A percentile compares a stretch with the other conserved stretches of the same genome.
These are phyloP conservation scores for Beris chalybata DNA, from an alignment of 2,888 invertebrate genomes.

Conservation along the genomic window DNA sequence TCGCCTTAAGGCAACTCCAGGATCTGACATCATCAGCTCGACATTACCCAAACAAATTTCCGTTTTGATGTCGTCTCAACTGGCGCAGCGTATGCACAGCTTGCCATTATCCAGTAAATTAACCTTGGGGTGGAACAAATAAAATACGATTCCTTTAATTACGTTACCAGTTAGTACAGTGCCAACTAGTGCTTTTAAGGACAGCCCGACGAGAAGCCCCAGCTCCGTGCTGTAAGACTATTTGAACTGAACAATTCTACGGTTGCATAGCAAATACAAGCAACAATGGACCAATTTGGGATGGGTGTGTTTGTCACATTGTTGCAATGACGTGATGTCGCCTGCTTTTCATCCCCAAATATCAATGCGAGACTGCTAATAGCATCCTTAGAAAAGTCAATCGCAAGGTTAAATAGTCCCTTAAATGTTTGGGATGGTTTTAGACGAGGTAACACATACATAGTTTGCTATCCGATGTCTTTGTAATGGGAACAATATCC, in stretches of 20 bases:
- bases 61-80: background rate
- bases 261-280: slow-evolving; percentile 22
- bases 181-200: slow-evolving; percentile 26
- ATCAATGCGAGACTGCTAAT: slow-evolving; percentile 29
- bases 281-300: slow-evolving; percentile 26
- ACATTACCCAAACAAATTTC: slow-evolving; percentile 7
- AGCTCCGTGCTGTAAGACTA: background rate
- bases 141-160: slow-evolving; percentile 31
- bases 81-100: slow-evolving; percentile 15
- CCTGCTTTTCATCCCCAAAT: slow-evolving; percentile 30
- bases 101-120: slow-evolving; percentile 25
- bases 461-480: slow-evolving; percentile 14
- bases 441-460: slow-evolving; percentile 5
- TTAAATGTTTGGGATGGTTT: slow-evolving; percentile 13
- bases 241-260: slow-evolving; percentile 5
- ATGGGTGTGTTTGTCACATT: slow-evolving; percentile 25
- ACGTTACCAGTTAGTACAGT: slow-evolving; percentile 14
- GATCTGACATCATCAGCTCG: no score
- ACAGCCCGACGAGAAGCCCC: background rate
- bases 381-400: slow-evolving; percentile 28
- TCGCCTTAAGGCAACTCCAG: no score
- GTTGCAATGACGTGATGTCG: slow-evolving; percentile 31
- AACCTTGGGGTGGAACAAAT: slow-evolving; percentile 28
- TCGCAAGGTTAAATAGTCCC: slow-evolving; percentile 30
- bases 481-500: slow-evolving; percentile 23